Evolutionary conservation across 2,113 vertebrate species (phyloP).

Genomic region (Cyanocitta stelleri): DNA sequence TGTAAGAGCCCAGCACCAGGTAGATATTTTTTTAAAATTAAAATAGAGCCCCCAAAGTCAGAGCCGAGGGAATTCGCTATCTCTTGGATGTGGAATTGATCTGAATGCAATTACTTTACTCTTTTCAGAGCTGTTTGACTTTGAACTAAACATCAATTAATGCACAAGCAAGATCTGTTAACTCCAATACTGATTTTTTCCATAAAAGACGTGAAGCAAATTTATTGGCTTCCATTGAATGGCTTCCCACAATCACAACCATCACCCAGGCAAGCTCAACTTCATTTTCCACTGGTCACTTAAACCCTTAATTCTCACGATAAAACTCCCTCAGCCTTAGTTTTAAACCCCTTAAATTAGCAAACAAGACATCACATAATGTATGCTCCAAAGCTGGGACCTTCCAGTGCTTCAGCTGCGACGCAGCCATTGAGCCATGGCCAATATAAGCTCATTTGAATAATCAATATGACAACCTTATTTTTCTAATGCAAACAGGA

Average conservation of each 20-base stretch:
- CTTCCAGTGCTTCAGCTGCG: constrained; percentile 75
- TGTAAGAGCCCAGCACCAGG: background rate
- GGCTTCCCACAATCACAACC: background rate
- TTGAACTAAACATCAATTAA: constrained; percentile 37
- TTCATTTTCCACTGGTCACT: constrained; percentile 46
- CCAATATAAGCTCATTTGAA: constrained; percentile 85
- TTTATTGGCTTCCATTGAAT: background rate
- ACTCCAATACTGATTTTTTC: background rate
- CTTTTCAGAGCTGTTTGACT: constrained; percentile 13
- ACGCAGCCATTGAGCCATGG: constrained; percentile 63
- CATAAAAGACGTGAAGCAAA: background rate
- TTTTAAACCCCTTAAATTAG: constrained; percentile 56
- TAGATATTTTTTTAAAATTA: background rate
- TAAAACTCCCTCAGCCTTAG: constrained; percentile 34
- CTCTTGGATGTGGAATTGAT: background rate
- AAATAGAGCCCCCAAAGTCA: background rate
- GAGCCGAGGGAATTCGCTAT: background rate
- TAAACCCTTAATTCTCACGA: constrained; percentile 61
- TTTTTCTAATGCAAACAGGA: constrained; percentile 99
- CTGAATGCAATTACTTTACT: constrained; percentile 24
- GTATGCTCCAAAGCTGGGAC: constrained; percentile 63
- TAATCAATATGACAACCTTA: constrained; percentile 99
- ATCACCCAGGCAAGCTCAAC: background rate
- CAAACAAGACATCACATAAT: constrained; percentile 69
- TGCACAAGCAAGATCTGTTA: constrained; percentile 9